These are phyloP conservation scores for Clanis bilineata DNA, from an alignment of 2,888 invertebrate genomes.

Conservation along the genomic window DNA sequence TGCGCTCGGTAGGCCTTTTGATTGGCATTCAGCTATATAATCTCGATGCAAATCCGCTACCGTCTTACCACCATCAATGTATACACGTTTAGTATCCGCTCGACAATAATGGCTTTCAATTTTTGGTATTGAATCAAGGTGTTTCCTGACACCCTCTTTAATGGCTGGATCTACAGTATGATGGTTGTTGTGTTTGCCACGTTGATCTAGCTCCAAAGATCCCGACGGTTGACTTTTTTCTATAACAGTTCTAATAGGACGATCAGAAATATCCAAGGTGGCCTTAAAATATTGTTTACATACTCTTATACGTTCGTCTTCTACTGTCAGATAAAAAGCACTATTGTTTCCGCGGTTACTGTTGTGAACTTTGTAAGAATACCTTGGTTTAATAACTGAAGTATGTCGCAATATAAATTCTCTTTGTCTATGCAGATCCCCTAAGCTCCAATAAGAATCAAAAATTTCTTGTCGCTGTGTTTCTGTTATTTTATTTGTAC, in stretches of 20 bases:
- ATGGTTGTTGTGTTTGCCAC: constrained; percentile 22
- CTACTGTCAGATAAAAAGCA: background rate
- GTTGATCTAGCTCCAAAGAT: constrained; percentile 15
- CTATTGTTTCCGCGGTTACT: constrained; percentile 7
- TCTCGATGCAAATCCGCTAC: constrained; percentile 21
- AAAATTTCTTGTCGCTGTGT: constrained; percentile 14
- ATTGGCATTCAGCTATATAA: constrained; percentile 20
- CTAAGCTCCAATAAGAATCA: constrained; percentile 16
- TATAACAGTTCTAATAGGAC: background rate
- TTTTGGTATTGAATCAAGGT: constrained; percentile 25
- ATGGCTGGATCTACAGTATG: constrained; percentile 20
- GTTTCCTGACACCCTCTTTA: constrained; percentile 20
- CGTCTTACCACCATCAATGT: constrained; percentile 24
- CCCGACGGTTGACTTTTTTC: background rate
- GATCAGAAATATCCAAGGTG: background rate
- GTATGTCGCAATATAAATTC: constrained; percentile 9
- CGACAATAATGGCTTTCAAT: constrained; percentile 26
- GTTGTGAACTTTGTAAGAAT: constrained; percentile 10
- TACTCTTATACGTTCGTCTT: background rate
- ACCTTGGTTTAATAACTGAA: constrained; percentile 12
- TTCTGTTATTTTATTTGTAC: constrained; percentile 14
- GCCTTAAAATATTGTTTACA: background rate
- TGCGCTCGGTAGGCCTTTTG: constrained; percentile 17
- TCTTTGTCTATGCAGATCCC: constrained; percentile 10
- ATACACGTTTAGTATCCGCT: constrained; percentile 22